phyloP scores from a whole-genome alignment of 2,113 vertebrate genomes.

The Bujurquina vittata region DNA sequence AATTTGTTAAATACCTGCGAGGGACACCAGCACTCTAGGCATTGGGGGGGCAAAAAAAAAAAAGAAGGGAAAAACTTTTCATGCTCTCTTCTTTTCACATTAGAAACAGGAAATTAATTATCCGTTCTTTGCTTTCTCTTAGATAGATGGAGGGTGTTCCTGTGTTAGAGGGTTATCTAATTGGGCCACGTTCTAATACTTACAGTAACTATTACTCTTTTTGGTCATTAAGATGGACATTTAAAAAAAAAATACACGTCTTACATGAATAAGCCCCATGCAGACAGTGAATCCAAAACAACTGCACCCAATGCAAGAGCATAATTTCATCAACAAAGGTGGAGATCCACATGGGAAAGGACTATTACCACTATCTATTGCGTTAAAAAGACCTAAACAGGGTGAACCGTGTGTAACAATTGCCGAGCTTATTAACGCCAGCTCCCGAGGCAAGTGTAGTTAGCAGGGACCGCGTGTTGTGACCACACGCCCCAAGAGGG shows the following conservation, averaged over 20 bases:
- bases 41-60: neutral
- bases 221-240: constrained; percentile 17
- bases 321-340: neutral
- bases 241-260: too few relatives aligned
- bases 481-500: constrained; percentile 63
- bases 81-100: constrained; percentile 6
- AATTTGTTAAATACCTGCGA: constrained; percentile 72
- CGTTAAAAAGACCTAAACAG: constrained; percentile 45
- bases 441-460: constrained; percentile 60
- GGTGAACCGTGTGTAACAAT: constrained; percentile 52
- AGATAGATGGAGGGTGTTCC: neutral
- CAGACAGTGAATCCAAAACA: neutral
- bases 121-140: neutral
- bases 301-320: constrained; percentile 5
- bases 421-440: constrained; percentile 58
- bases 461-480: constrained; percentile 70
- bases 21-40: constrained; percentile 19
- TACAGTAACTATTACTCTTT: constrained; percentile 3
- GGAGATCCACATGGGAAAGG: constrained; percentile 5
- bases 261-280: neutral
- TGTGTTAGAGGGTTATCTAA: constrained; percentile 31
- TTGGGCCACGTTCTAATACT: constrained; percentile 18
- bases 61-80: neutral
- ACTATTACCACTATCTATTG: constrained; percentile 31
- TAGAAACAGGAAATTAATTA: constrained; percentile 5